Conservation (phyloP, 2,797 vertebrate species). For the Darevskia mixta region DNA sequence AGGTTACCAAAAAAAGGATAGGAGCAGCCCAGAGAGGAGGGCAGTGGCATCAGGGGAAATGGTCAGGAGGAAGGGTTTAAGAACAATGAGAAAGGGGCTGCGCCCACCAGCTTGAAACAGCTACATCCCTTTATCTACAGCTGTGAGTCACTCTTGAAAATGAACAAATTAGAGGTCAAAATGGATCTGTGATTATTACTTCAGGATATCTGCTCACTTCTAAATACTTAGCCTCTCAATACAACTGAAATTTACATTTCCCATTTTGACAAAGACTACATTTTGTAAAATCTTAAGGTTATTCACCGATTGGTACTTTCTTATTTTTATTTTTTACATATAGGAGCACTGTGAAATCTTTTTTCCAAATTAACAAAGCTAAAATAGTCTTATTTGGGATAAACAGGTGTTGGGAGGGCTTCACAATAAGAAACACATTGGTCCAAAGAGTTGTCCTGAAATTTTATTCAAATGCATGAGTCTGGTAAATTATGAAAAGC, state of each 20-base stretch:
- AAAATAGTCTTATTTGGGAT: not conserved
- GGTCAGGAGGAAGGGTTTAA: not conserved
- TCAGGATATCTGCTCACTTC: not conserved
- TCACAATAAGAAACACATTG: not conserved
- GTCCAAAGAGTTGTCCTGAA: not conserved
- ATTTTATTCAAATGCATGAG: not conserved
- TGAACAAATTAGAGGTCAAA: not conserved
- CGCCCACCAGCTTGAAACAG: not conserved
- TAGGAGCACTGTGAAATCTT: not conserved
- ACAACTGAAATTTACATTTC: not conserved
- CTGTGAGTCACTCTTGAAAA: not conserved
- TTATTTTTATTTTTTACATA: not conserved
- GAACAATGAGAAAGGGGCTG: not conserved
- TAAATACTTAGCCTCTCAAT: too few species aligned
- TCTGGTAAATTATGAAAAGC: not conserved
- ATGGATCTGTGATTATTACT: too few species aligned
- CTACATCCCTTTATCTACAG: not conserved
- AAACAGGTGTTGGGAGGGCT: not conserved
- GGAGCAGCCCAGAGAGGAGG: not conserved
- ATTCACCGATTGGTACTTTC: not conserved
- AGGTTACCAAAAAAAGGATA: too few species aligned
- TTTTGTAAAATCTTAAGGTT: not conserved
- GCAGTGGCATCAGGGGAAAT: not conserved
- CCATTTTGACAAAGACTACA: not conserved
- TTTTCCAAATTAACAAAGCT: not conserved